phyloP scores from a whole-genome alignment of 1,140 invertebrate genomes.

The Procambarus clarkii region DNA sequence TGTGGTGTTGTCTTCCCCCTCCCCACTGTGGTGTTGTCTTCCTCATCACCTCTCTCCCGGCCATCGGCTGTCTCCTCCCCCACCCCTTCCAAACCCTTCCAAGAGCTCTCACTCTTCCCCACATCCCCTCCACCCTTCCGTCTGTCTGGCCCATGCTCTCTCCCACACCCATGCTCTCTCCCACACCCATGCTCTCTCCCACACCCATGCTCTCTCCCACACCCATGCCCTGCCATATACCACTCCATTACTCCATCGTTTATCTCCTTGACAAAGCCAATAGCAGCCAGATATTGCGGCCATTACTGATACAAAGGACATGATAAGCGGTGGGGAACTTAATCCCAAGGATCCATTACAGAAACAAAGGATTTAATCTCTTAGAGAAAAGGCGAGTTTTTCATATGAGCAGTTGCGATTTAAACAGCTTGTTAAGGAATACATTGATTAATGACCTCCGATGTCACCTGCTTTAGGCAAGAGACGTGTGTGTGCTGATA shows the following conservation, averaged over 20 bases:
- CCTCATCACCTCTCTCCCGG: too few species aligned
- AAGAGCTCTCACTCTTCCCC: too few species aligned
- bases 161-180: not conserved
- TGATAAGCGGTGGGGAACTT: slow-evolving; percentile 39
- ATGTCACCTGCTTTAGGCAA: too few species aligned
- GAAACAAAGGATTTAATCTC: slow-evolving; percentile 48
- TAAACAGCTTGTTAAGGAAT: too few species aligned
- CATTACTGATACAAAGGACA: slow-evolving; percentile 48
- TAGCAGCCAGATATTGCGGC: slow-evolving; percentile 2
- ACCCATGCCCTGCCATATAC: not conserved
- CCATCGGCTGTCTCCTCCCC: too few species aligned
- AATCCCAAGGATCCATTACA: slow-evolving; percentile 39
- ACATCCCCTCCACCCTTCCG: not conserved
- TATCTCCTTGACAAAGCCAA: slow-evolving; percentile 9
- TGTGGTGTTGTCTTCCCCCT: too few species aligned
- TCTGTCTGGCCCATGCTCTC: not conserved
- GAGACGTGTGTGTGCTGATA: too few species aligned
- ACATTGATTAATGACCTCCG: too few species aligned
- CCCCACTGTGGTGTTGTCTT: too few species aligned
- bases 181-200: not conserved
- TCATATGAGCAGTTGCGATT: not conserved
- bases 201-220: not conserved
- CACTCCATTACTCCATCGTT: not conserved
- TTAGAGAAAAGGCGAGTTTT: slow-evolving; percentile 9
- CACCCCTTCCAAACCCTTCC: too few species aligned